Evolutionary conservation across 2,888 invertebrate species (phyloP).

Genomic region (Keiferia lycopersicella): DNA sequence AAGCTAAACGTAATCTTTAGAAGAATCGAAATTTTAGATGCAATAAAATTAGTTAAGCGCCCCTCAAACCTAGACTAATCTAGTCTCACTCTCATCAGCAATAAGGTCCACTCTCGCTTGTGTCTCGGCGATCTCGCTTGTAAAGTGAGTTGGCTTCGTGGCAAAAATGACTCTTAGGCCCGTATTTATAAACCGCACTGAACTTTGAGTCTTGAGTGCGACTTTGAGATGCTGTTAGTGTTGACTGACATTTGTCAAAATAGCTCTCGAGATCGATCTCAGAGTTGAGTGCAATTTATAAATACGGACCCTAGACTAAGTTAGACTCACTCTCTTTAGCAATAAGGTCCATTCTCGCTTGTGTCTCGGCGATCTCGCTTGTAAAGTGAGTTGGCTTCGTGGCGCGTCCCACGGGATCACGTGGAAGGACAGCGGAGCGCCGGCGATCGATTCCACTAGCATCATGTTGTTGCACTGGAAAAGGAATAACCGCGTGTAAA

Average conservation of each 20-base stretch:
- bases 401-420: constrained; percentile 98
- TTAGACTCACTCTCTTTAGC: constrained; percentile 46
- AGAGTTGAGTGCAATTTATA: too few relatives aligned
- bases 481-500: not conserved
- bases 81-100: constrained; percentile 77
- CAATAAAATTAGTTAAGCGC: too few relatives aligned
- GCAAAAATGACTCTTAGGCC: too few relatives aligned
- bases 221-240: too few relatives aligned
- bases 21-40: too few relatives aligned
- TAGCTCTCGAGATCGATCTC: too few relatives aligned
- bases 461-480: constrained; percentile 97
- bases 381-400: constrained; percentile 92
- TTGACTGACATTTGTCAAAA: too few relatives aligned
- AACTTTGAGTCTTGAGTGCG: too few relatives aligned
- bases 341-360: constrained; percentile 89
- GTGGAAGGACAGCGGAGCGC: constrained; percentile 97
- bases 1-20: too few relatives aligned
- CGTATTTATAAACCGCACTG: too few relatives aligned
- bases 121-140: constrained; percentile 92
- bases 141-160: constrained; percentile 93
- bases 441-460: constrained; percentile 96
- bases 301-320: too few relatives aligned
- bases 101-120: constrained; percentile 87
- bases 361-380: constrained; percentile 91
- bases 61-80: too few relatives aligned